Conservation (phyloP, 2,888 invertebrate species). For the Chloroclysta siterata region DNA sequence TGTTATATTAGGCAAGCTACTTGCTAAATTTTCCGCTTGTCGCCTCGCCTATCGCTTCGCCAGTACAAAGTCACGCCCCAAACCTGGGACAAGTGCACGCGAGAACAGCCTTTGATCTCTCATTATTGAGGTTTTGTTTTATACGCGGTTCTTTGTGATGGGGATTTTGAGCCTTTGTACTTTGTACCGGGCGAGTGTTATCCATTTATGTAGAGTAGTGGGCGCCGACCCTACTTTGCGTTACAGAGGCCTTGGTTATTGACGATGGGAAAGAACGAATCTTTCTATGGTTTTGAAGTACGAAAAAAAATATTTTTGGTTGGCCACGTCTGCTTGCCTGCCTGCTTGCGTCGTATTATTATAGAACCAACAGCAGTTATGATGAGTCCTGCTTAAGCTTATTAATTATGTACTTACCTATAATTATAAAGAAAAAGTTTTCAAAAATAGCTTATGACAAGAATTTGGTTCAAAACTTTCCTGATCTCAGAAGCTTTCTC, state of each 20-base stretch:
- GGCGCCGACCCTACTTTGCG: constrained; percentile 19
- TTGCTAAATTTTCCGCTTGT: background rate
- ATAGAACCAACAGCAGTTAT: too few relatives aligned
- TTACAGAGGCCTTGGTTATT: constrained; percentile 5
- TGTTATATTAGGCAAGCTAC: background rate
- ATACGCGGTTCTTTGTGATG: constrained; percentile 34
- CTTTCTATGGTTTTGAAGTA: background rate
- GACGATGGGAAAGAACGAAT: background rate
- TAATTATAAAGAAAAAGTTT: too few relatives aligned
- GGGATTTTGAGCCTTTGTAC: constrained; percentile 28
- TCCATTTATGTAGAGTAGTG: constrained; percentile 32
- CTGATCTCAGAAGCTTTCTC: too few relatives aligned
- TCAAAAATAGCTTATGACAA: too few relatives aligned
- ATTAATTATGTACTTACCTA: too few relatives aligned
- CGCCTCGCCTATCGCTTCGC: constrained; percentile 12
- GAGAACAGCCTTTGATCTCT: constrained; percentile 40
- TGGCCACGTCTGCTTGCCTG: too few relatives aligned
- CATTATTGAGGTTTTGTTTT: constrained; percentile 39
- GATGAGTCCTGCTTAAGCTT: too few relatives aligned
- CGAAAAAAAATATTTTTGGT: too few relatives aligned
- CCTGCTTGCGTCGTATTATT: too few relatives aligned
- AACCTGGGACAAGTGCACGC: constrained; percentile 39
- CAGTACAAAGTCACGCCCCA: background rate
- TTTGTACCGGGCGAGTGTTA: constrained; percentile 16
- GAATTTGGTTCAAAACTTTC: too few relatives aligned